Conservation (phyloP, 2,888 invertebrate genomes). For the Philonicus albiceps region DNA sequence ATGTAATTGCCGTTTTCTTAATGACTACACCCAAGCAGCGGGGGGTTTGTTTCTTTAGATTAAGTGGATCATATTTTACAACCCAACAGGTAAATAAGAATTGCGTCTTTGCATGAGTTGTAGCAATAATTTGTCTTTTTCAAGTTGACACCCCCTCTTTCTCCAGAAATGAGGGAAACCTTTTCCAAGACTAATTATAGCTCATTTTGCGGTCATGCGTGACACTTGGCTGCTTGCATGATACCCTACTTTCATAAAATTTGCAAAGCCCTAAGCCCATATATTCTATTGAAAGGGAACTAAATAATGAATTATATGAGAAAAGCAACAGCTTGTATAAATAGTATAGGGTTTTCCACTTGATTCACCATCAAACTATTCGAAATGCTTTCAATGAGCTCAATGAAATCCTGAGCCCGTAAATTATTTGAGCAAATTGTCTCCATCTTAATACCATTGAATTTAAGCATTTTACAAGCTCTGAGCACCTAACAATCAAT, state of each 20-base stretch:
- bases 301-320: neutral
- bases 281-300: neutral
- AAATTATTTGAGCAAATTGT: neutral
- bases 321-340: neutral
- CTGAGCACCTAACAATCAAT: neutral
- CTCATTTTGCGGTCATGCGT: neutral
- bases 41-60: neutral
- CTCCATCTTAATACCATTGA: neutral
- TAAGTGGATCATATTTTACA: neutral
- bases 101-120: neutral
- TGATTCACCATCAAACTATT: neutral
- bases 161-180: neutral
- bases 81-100: neutral
- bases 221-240: neutral
- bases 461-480: neutral
- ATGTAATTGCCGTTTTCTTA: neutral
- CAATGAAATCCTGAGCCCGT: neutral
- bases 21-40: neutral
- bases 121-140: neutral
- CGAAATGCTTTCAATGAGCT: neutral
- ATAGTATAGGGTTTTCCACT: neutral
- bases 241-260: neutral
- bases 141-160: neutral
- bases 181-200: neutral
- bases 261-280: neutral